Evolutionary conservation across 1,140 invertebrate genomes (phyloP).

Genomic region (Vollenhovia emeryi): DNA sequence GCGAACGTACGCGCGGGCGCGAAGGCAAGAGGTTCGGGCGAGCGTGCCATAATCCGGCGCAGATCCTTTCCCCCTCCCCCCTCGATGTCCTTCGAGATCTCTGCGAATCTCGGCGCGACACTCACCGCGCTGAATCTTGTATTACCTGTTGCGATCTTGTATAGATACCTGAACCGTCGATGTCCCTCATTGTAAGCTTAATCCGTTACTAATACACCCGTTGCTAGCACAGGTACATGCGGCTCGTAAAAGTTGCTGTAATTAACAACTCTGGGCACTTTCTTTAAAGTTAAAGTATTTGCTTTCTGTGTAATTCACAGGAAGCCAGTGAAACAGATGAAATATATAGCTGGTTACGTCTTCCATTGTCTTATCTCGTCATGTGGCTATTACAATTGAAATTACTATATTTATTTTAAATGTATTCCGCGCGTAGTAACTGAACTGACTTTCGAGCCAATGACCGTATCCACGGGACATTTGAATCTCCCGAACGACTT

Average conservation of each 20-base stretch:
- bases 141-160: constrained; percentile 64
- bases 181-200: constrained; percentile 36
- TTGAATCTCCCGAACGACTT: constrained; percentile 1
- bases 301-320: neutral
- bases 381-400: neutral
- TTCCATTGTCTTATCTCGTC: neutral
- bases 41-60: constrained; percentile 37
- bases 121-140: constrained; percentile 58
- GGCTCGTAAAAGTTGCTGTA: neutral
- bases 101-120: constrained; percentile 58
- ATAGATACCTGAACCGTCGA: constrained; percentile 27
- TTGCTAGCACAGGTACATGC: neutral
- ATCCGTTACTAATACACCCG: constrained; percentile 15
- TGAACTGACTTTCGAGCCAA: neutral
- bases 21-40: neutral
- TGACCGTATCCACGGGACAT: neutral
- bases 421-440: neutral
- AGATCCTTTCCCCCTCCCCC: neutral
- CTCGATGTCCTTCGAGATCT: constrained; percentile 54
- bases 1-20: neutral
- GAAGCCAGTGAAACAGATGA: neutral
- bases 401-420: neutral
- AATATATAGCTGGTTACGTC: neutral
- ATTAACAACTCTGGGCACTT: neutral
- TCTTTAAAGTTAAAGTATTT: neutral